Evolutionary conservation across 2,797 vertebrate genomes (phyloP).

Genomic region (Phoxinus dragarum): DNA sequence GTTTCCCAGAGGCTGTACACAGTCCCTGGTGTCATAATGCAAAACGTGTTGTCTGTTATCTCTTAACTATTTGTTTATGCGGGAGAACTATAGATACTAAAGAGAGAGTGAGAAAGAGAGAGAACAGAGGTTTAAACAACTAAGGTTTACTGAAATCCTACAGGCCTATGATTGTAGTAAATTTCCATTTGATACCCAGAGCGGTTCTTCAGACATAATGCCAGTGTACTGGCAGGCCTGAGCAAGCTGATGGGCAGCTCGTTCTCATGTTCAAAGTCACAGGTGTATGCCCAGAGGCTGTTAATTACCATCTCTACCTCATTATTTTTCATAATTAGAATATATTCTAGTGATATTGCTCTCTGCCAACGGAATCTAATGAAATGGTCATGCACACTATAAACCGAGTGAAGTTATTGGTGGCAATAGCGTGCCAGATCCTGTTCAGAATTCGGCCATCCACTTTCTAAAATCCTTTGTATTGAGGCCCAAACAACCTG

Average conservation of each 20-base stretch:
- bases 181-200: conserved; percentile 58
- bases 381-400: conserved; percentile 33
- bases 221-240: conserved; percentile 53
- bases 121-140: conserved; percentile 30
- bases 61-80: conserved; percentile 4
- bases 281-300: conserved; percentile 63
- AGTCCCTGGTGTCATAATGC: conserved; percentile 12
- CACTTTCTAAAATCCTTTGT: background rate
- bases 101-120: background rate
- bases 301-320: conserved; percentile 63
- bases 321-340: conserved; percentile 65
- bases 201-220: conserved; percentile 49
- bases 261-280: conserved; percentile 65
- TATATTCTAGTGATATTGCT: conserved; percentile 53
- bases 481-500: background rate
- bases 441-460: background rate
- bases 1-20: conserved; percentile 17
- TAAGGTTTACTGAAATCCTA: conserved; percentile 49
- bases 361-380: conserved; percentile 56
- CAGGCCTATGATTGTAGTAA: conserved; percentile 50
- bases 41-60: conserved; percentile 28
- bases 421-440: conserved; percentile 7
- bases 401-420: conserved; percentile 41
- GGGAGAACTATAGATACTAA: background rate
- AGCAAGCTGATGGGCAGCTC: conserved; percentile 56